Conservation (phyloP, 2,888 invertebrate species). For the Eustalomyia histrio region DNA sequence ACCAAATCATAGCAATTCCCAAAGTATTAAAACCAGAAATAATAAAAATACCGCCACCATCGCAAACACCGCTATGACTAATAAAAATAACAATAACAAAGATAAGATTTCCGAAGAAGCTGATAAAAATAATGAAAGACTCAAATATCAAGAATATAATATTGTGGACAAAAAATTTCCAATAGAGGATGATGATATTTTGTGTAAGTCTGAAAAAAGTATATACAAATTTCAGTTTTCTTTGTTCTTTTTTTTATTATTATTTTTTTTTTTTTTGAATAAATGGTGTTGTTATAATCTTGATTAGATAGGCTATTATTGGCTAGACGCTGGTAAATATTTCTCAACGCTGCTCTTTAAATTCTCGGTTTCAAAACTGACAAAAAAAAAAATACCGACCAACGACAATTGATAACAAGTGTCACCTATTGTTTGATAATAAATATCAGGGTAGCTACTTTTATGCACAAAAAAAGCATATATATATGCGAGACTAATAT, state of each 20-base stretch:
- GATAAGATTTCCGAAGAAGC: conserved; percentile 12
- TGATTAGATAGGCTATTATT: background rate
- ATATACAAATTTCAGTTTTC: background rate
- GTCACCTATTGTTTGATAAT: conserved; percentile 12
- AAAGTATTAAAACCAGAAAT: conserved; percentile 36
- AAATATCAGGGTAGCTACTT: too few relatives aligned
- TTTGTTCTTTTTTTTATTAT: background rate
- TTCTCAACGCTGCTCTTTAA: background rate
- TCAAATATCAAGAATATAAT: conserved; percentile 21
- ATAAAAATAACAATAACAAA: conserved; percentile 46
- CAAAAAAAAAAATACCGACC: background rate
- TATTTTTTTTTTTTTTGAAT: background rate
- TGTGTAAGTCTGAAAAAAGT: background rate
- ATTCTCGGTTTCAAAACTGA: background rate
- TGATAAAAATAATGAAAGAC: background rate
- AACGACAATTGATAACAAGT: conserved; percentile 35
- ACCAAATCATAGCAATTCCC: conserved; percentile 52
- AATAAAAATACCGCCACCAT: conserved; percentile 35
- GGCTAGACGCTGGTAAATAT: background rate
- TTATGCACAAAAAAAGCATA: too few relatives aligned
- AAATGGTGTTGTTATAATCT: background rate
- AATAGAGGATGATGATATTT: background rate
- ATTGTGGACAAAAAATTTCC: background rate
- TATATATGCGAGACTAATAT: too few relatives aligned
- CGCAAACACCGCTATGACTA: conserved; percentile 3